Percentiles rank a stretch among this genome's conserved stretches.
Conservation (phyloP, 2,888 invertebrate species). For the Sarcophaga subvicina region DNA sequence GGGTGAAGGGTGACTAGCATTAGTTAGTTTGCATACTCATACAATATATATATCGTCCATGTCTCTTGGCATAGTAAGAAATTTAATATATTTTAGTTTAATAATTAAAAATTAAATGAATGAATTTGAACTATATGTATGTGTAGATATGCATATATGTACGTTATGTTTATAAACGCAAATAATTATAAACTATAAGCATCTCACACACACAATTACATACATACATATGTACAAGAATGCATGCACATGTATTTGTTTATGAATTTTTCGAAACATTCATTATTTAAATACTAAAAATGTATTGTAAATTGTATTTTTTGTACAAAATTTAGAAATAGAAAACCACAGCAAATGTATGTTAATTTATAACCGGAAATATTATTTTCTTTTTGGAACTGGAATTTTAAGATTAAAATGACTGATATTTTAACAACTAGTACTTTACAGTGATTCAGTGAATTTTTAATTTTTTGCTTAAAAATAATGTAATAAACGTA, state of each 20-base stretch:
- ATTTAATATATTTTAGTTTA: neutral
- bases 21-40: constrained; percentile 26
- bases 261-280: neutral
- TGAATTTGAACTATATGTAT: neutral
- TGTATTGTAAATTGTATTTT: neutral
- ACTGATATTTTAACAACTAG: neutral
- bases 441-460: neutral
- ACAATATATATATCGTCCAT: constrained; percentile 2
- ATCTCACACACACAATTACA: constrained; percentile 6
- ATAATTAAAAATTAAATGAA: constrained; percentile 15
- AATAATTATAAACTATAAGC: neutral
- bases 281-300: neutral
- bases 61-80: constrained; percentile 5
- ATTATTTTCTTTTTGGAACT: constrained; percentile 46
- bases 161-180: neutral
- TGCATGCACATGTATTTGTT: neutral
- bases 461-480: neutral
- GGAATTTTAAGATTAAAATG: constrained; percentile 33
- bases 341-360: constrained; percentile 1
- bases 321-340: neutral
- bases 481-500: neutral
- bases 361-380: constrained; percentile 46
- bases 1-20: constrained; percentile 78
- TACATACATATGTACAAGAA: constrained; percentile 28
- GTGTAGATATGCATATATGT: too few species aligned